A percentile compares a stretch with the other conserved stretches of the same genome.
phyloP scores from a whole-genome alignment of 2,113 vertebrate species.

The Zosterops borbonicus region DNA sequence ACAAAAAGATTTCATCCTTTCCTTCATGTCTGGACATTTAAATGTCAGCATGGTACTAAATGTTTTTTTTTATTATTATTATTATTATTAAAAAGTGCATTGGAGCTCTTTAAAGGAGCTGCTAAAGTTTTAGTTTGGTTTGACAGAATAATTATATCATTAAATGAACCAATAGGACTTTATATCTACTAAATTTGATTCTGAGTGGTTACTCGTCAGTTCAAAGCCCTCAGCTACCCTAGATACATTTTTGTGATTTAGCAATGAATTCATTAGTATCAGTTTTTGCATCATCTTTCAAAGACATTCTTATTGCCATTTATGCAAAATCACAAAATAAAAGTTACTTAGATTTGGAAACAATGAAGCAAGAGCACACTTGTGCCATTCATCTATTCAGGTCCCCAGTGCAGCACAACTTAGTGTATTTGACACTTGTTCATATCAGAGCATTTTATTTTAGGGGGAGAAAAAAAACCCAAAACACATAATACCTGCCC shows the following conservation, averaged over 20 bases:
- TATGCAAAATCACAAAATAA: not conserved
- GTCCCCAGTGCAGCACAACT: not conserved
- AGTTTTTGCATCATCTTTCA: not conserved
- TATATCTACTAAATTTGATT: slow-evolving; percentile 29
- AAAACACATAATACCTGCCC: not conserved
- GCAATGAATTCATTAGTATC: slow-evolving; percentile 2
- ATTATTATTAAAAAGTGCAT: not conserved
- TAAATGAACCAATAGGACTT: slow-evolving; percentile 40
- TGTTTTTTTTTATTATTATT: not conserved
- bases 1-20: not conserved
- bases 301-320: not conserved
- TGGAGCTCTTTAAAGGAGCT: slow-evolving; percentile 12
- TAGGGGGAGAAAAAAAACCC: fast-evolving
- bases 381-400: not conserved
- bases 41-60: not conserved
- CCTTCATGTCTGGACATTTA: not conserved
- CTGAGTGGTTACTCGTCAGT: not conserved
- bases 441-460: not conserved
- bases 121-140: slow-evolving; percentile 24
- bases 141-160: slow-evolving; percentile 17
- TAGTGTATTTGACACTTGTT: not conserved
- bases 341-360: not conserved
- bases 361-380: not conserved
- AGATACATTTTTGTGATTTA: not conserved
- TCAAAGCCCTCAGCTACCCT: not conserved